These are phyloP conservation scores for Sander vitreus DNA, from an alignment of 2,113 vertebrate species.

Conservation along the genomic window DNA sequence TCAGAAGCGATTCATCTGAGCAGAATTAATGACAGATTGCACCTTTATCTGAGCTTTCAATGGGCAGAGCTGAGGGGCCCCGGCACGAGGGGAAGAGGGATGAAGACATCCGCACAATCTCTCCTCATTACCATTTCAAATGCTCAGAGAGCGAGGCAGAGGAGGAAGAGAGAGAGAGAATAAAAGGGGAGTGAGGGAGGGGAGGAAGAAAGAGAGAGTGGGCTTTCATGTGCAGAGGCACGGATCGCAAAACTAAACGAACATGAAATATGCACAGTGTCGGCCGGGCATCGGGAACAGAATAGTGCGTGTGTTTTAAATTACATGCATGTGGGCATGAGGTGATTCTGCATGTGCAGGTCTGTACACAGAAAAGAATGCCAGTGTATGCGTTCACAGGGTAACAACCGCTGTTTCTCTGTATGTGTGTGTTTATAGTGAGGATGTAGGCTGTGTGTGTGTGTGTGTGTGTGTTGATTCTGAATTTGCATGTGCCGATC, in stretches of 20 bases:
- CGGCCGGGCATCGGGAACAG: slow-evolving; percentile 54
- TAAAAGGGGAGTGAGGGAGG: slow-evolving; percentile 62
- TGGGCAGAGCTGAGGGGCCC: slow-evolving; percentile 68
- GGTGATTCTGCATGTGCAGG: slow-evolving; percentile 44
- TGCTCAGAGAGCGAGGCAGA: slow-evolving; percentile 74
- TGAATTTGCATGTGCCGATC: slow-evolving; percentile 59
- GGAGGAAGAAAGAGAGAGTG: slow-evolving; percentile 67
- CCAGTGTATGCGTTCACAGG: slow-evolving; percentile 4
- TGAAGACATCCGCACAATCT: slow-evolving; percentile 84
- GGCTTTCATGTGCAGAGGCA: slow-evolving; percentile 81
- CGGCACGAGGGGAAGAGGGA: slow-evolving; percentile 70
- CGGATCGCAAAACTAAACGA: slow-evolving; percentile 79
- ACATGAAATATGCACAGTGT: slow-evolving; percentile 81
- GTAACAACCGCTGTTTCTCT: slow-evolving; percentile 16
- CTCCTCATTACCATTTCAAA: slow-evolving; percentile 85
- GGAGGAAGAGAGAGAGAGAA: slow-evolving; percentile 63
- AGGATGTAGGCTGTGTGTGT: not conserved
- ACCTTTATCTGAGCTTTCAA: slow-evolving; percentile 78
- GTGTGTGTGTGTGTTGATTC: slow-evolving; percentile 12
- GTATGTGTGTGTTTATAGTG: not conserved
- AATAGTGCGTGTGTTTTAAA: slow-evolving; percentile 35
- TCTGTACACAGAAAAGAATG: slow-evolving; percentile 32
- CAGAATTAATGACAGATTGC: slow-evolving; percentile 78
- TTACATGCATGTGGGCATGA: slow-evolving; percentile 44
- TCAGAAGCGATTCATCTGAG: slow-evolving; percentile 61